Conservation (phyloP, 2,888 invertebrate genomes). For the Frankliniella fusca region DNA sequence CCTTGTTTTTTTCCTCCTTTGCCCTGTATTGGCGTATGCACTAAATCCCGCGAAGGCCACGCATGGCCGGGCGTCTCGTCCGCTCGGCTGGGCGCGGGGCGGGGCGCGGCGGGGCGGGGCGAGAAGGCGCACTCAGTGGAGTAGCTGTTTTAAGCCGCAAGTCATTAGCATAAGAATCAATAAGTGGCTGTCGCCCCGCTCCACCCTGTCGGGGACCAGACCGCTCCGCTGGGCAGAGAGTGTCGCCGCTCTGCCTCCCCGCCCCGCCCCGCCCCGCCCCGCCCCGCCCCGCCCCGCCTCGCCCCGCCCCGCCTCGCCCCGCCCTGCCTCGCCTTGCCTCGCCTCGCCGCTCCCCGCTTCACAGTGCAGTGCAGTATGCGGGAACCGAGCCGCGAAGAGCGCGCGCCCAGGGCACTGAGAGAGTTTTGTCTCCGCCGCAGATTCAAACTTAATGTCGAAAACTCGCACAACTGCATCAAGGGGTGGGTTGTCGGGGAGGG, state of each 20-base stretch:
- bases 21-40: too few relatives aligned
- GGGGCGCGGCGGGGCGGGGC: background rate
- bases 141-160: background rate
- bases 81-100: background rate
- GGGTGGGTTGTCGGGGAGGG: too few relatives aligned
- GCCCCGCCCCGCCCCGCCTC: background rate
- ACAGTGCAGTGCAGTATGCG: background rate
- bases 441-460: too few relatives aligned
- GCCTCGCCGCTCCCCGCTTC: too few relatives aligned
- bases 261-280: background rate
- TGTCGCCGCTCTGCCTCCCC: background rate
- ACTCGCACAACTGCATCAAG: too few relatives aligned
- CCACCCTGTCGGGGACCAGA: background rate
- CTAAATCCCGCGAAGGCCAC: too few relatives aligned
- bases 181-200: background rate
- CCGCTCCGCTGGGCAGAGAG: background rate
- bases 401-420: too few relatives aligned
- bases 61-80: too few relatives aligned
- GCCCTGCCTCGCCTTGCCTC: too few relatives aligned
- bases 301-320: constrained; percentile 8
- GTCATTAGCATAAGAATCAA: constrained; percentile 1
- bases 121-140: background rate
- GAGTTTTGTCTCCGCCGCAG: too few relatives aligned
- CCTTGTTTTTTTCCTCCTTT: too few relatives aligned
- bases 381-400: too few relatives aligned